phyloP scores from a whole-genome alignment of 2,113 vertebrate genomes.

The Hydrochoerus hydrochaeris region DNA sequence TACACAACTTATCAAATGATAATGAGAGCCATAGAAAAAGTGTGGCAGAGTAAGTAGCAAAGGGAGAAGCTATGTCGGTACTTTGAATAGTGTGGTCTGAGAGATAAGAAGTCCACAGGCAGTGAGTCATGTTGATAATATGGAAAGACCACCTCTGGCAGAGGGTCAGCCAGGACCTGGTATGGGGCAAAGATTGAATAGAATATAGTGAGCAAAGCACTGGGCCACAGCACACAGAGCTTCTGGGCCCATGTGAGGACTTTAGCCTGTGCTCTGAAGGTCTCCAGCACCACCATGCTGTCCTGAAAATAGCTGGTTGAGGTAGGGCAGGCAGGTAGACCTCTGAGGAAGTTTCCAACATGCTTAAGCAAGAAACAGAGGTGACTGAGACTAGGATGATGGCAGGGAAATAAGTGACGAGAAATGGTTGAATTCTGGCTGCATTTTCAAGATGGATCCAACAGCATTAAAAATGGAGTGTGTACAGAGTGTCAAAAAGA shows the following conservation, averaged over 20 bases:
- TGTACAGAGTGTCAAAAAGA: not conserved
- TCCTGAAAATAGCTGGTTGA: not conserved
- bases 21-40: not conserved
- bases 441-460: not conserved
- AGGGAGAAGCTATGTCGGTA: not conserved
- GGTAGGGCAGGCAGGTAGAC: not conserved
- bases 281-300: not conserved
- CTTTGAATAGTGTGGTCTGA: not conserved
- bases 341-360: not conserved
- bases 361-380: not conserved
- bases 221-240: not conserved
- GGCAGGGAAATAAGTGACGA: not conserved
- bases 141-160: not conserved
- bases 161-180: not conserved
- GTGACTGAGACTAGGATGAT: not conserved
- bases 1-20: not conserved
- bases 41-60: accelerated
- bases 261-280: not conserved
- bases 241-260: not conserved
- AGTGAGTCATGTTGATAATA: accelerated
- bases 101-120: not conserved
- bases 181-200: too few relatives aligned
- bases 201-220: not conserved
- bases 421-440: not conserved
- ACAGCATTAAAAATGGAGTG: not conserved